Base-by-base conservation (phyloP, 1,140 invertebrate species). In the Ooceraea biroi region DNA sequence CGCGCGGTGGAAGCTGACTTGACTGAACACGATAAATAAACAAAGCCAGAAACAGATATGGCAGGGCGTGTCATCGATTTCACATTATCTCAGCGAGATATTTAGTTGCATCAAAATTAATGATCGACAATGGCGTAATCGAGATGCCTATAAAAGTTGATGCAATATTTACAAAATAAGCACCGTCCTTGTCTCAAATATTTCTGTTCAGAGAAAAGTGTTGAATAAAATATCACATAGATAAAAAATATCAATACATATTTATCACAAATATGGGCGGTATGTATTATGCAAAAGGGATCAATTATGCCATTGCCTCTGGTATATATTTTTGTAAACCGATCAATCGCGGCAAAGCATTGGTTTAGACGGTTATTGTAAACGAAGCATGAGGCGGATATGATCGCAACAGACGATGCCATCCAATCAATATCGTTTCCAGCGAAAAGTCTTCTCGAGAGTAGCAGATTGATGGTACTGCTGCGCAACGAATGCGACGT, bases 51-150 rank as follows among this genome's bases (percentile, higher is more conserved):
- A 76, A 41, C 44, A 41, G 12, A 65, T 65, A 27, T 66, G 19
- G 30, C 60, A 36, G 27, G 19, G 27, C 74, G 12, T 25, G 7
- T 77, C 58, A 57, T 74, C 44, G 60, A 77, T 77, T 55, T 66
- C 46, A 27, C 58, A 77, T 77, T 77, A 66, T 66, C 44, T 55
- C 60, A 7, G 25, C 58, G 60, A 52, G 60, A 66, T 44, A 30
- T 77, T 77, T 77, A 50, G 44, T 52, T 52, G 60, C 60, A 30
- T 30, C 60, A 66, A 55, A 46, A 77, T 66, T 66, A 19, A 77
- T 14, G 60, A 19, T 4, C 60, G 19, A 30, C 17, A 36, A 14
- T 50, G 58, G 19, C 72, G 25, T 19, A 66, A 66, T 66, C 27
- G 46, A 41, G 22, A 10, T 17, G 60, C 52, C 74, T 41, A 19